These are phyloP conservation scores for Tethya wilhelma DNA, from an alignment of 37 sponge, comb jelly and placozoan species.

Conservation along the genomic window DNA sequence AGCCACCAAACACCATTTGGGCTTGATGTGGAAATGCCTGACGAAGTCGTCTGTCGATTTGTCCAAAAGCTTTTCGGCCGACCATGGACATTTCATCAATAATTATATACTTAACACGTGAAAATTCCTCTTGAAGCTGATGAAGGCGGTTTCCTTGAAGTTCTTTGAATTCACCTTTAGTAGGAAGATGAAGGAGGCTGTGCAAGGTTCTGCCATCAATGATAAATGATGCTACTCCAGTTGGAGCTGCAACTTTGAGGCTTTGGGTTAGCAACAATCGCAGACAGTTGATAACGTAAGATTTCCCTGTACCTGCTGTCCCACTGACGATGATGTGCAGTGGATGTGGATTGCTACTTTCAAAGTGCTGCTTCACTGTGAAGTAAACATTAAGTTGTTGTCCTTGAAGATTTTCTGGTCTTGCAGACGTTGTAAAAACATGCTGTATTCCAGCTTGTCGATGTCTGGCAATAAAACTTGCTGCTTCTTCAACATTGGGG, in stretches of 20 bases:
- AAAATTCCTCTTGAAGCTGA: neutral
- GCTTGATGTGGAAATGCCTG: conserved; percentile 45
- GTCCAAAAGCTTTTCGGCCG: conserved; percentile 47
- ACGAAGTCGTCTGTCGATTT: conserved; percentile 8
- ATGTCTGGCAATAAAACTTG: no score
- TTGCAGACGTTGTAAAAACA: no score
- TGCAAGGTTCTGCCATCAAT: conserved; percentile 51
- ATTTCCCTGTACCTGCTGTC: conserved; percentile 39
- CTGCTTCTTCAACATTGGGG: no score
- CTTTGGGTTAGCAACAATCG: conserved; percentile 15
- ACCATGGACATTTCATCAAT: conserved; percentile 43
- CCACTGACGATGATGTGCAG: conserved; percentile 54
- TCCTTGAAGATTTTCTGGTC: conserved; percentile 22
- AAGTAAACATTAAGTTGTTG: conserved; percentile 21
- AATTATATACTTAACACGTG: neutral
- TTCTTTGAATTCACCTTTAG: conserved; percentile 45
- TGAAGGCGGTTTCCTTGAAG: conserved; percentile 34
- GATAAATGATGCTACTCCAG: conserved; percentile 65
- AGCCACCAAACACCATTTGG: conserved; percentile 43
- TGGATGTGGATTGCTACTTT: neutral
- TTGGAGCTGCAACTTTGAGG: conserved; percentile 53
- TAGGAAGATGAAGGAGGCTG: conserved; percentile 36
- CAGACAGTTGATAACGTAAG: conserved; percentile 49
- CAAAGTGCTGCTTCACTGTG: conserved; percentile 33
- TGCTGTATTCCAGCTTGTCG: no score